A percentile compares a stretch with the other conserved stretches of the same genome.
Evolutionary conservation across 2,888 invertebrate genomes (phyloP).

Genomic region (Drosophila falleni): DNA sequence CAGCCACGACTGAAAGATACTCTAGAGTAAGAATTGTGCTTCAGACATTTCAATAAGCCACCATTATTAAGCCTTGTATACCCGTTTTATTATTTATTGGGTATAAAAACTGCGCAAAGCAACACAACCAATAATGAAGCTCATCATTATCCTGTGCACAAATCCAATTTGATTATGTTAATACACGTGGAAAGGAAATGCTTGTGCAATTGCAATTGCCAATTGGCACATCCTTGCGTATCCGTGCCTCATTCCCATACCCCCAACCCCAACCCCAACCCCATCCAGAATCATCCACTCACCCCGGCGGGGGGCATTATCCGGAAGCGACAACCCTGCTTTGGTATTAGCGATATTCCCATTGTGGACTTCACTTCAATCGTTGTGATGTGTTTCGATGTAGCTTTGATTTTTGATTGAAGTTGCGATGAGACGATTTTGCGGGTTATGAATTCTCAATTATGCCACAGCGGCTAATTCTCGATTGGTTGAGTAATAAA

Average conservation of each 20-base stretch:
- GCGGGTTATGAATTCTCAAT: slow-evolving; percentile 58
- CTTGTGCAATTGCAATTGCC: slow-evolving; percentile 79
- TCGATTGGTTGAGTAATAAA: slow-evolving; percentile 14
- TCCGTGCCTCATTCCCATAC: slow-evolving; percentile 22
- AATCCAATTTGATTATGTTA: slow-evolving; percentile 82
- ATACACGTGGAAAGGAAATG: slow-evolving; percentile 82
- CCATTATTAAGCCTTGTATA: neutral
- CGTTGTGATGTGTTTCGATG: slow-evolving; percentile 45
- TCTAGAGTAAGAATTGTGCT: neutral
- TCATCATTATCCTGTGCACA: slow-evolving; percentile 83
- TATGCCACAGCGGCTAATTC: slow-evolving; percentile 29
- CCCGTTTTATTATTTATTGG: slow-evolving; percentile 7
- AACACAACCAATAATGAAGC: slow-evolving; percentile 79
- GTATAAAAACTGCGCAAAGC: slow-evolving; percentile 51
- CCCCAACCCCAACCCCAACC: slow-evolving; percentile 1
- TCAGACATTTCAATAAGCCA: too few relatives aligned
- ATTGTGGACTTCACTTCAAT: slow-evolving; percentile 41
- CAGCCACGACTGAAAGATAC: neutral
- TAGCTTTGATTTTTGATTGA: slow-evolving; percentile 63
- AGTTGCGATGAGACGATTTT: slow-evolving; percentile 44
- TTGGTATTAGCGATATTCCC: slow-evolving; percentile 21
- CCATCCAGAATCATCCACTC: neutral
- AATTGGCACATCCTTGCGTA: slow-evolving; percentile 69
- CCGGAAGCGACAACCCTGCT: slow-evolving; percentile 20
- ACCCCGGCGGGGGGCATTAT: slow-evolving; percentile 10